Evolutionary conservation across 1,140 invertebrate genomes (phyloP).

Genomic region (Doryteuthis pealeii): DNA sequence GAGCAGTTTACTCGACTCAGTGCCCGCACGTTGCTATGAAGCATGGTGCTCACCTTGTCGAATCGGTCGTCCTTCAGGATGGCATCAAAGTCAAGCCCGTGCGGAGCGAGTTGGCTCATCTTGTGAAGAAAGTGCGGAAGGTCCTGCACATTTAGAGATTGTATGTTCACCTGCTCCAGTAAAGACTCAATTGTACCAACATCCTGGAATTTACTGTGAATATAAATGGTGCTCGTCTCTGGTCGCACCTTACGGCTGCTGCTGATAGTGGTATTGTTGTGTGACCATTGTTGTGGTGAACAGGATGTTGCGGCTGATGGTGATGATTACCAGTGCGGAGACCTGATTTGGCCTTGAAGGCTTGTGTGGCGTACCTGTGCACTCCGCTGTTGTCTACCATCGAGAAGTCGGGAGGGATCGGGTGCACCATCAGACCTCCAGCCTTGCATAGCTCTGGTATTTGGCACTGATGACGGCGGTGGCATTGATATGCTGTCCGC

Average conservation of each 20-base stretch:
- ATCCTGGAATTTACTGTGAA: neutral
- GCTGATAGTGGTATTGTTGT: too few relatives aligned
- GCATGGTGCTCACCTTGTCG: neutral
- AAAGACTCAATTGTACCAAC: neutral
- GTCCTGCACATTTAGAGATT: neutral
- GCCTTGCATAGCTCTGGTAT: neutral
- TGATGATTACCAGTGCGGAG: neutral
- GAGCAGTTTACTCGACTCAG: neutral
- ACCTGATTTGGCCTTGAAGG: neutral
- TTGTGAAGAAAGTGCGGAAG: neutral
- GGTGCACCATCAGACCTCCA: slow-evolving; percentile 5
- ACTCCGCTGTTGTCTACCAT: slow-evolving; percentile 3
- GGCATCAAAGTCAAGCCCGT: neutral
- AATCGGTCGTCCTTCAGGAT: neutral
- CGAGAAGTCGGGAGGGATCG: neutral
- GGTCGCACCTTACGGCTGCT: too few relatives aligned
- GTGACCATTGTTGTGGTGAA: too few relatives aligned
- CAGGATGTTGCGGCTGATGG: neutral
- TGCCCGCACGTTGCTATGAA: neutral
- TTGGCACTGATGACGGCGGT: neutral
- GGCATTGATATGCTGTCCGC: neutral
- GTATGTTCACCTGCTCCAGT: neutral
- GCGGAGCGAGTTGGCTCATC: neutral
- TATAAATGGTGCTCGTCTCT: too few relatives aligned
- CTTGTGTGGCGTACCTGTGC: neutral